phyloP scores from a whole-genome alignment of 2,113 vertebrate species.

The Clupea harengus region DNA sequence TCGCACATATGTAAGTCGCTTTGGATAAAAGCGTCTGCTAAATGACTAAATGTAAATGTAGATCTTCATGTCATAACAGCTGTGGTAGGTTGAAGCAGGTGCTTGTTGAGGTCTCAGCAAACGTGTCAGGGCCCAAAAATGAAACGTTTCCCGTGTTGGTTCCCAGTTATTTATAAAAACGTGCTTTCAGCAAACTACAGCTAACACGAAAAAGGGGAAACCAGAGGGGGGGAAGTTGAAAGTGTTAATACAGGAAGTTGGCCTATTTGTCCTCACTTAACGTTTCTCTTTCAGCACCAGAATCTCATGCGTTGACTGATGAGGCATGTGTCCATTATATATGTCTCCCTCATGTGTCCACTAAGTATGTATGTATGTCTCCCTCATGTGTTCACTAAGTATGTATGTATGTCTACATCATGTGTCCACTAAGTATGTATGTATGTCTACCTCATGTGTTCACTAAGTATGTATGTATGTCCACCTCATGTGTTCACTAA shows the following conservation, averaged over 20 bases:
- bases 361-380: background rate
- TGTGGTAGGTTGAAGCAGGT: background rate
- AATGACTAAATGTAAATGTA: too few species aligned
- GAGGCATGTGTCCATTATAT: background rate
- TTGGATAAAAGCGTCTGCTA: too few species aligned
- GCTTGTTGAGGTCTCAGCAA: background rate
- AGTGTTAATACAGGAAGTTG: conserved; percentile 52
- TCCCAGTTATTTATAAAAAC: conserved; percentile 32
- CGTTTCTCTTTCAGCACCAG: conserved; percentile 11
- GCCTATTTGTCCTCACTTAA: conserved; percentile 17
- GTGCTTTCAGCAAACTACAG: conserved; percentile 51
- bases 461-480: too few species aligned
- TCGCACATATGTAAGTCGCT: too few species aligned
- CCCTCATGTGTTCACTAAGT: background rate
- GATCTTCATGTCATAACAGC: background rate
- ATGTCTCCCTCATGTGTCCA: background rate
- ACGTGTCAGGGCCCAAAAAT: conserved; percentile 39
- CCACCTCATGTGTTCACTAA: too few species aligned
- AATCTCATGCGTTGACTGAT: background rate
- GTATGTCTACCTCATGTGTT: too few species aligned
- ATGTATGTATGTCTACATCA: too few species aligned
- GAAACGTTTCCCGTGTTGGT: conserved; percentile 45
- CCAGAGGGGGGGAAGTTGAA: conserved; percentile 56
- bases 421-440: too few species aligned
- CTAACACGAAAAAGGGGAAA: conserved; percentile 47